These are phyloP conservation scores for Rhinolophus ferrumequinum DNA, from an alignment of 2,113 vertebrate species.

Conservation along the genomic window DNA sequence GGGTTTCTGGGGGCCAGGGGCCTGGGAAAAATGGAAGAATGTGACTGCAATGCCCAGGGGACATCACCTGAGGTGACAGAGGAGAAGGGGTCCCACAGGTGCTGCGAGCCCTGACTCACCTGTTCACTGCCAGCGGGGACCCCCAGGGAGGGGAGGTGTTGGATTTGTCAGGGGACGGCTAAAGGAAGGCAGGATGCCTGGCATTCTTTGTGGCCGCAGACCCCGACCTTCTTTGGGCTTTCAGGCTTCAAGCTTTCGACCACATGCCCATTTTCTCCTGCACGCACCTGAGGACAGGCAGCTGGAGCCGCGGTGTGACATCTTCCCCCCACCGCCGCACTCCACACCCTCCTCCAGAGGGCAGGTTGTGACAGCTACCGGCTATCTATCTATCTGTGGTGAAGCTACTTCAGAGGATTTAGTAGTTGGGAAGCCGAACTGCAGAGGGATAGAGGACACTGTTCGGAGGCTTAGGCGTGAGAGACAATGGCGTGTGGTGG, in stretches of 20 bases:
- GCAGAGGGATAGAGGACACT: background rate
- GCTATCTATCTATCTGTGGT: no score
- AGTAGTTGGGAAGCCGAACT: background rate
- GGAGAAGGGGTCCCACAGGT: background rate
- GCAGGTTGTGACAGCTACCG: accelerated
- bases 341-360: background rate
- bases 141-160: background rate
- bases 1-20: background rate
- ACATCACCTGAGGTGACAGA: background rate
- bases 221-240: background rate
- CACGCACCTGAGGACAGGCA: background rate
- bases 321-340: background rate
- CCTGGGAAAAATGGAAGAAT: background rate
- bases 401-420: background rate
- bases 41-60: background rate
- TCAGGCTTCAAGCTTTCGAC: background rate
- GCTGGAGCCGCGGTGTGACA: background rate
- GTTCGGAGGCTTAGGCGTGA: background rate
- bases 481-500: background rate
- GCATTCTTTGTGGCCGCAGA: background rate
- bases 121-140: background rate
- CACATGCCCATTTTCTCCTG: background rate
- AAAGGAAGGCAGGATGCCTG: background rate
- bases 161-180: background rate
- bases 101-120: background rate